Conservation (phyloP, 2,888 invertebrate genomes). For the Apamea sordens region DNA sequence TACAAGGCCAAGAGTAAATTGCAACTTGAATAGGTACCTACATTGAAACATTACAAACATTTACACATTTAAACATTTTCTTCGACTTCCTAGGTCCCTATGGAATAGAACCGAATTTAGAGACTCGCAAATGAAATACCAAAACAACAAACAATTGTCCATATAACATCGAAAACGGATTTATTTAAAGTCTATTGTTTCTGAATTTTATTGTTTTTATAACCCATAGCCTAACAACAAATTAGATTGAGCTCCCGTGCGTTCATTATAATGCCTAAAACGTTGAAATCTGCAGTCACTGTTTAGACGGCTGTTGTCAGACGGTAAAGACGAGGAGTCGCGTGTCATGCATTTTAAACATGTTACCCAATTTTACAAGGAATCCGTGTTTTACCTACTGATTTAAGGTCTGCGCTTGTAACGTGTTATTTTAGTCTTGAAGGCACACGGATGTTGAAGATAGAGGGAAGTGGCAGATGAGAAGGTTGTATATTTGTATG, state of each 20-base stretch:
- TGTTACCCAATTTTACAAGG: constrained; percentile 68
- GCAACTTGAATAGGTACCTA: not conserved
- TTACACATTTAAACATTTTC: too few relatives aligned
- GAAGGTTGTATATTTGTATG: not conserved
- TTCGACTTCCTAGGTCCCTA: not conserved
- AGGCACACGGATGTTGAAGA: constrained; percentile 6
- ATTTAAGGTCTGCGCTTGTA: constrained; percentile 34
- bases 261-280: constrained; percentile 24
- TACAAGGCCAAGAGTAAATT: not conserved
- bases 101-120: not conserved
- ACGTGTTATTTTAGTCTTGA: constrained; percentile 19
- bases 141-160: not conserved
- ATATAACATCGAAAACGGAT: not conserved
- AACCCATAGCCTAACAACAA: not conserved
- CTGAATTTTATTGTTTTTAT: not conserved
- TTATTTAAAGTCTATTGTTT: too few relatives aligned
- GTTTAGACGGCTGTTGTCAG: constrained; percentile 44
- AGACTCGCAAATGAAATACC: not conserved
- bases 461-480: constrained; percentile 15
- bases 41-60: too few relatives aligned
- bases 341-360: constrained; percentile 68
- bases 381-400: constrained; percentile 48
- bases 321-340: constrained; percentile 55
- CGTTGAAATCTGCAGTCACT: constrained; percentile 31
- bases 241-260: not conserved